These are phyloP conservation scores for Halictus rubicundus DNA, from an alignment of 1,140 invertebrate genomes.

Conservation along the genomic window DNA sequence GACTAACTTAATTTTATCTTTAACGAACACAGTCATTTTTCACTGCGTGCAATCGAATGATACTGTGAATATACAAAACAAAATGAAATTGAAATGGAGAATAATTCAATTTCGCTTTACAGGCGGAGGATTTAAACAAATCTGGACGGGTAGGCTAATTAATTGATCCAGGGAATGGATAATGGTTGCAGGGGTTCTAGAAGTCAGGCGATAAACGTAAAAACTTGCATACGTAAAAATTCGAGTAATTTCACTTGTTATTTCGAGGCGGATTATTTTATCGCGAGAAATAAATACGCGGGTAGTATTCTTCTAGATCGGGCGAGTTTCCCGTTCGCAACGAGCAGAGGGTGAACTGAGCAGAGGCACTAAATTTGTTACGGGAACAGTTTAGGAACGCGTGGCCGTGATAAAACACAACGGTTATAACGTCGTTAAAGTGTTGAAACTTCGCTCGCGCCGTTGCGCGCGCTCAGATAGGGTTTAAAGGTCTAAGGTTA, in stretches of 20 bases:
- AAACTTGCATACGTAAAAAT: too few species aligned
- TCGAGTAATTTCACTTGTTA: background rate
- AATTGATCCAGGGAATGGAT: too few species aligned
- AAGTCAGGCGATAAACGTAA: too few species aligned
- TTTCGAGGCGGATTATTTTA: background rate
- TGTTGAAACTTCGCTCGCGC: constrained; percentile 10
- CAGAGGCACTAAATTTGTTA: constrained; percentile 1
- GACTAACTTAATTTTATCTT: too few species aligned
- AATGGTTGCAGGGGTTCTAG: too few species aligned
- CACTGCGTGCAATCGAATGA: too few species aligned
- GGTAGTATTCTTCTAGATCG: background rate
- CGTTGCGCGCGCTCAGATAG: constrained; percentile 18
- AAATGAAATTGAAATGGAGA: too few species aligned
- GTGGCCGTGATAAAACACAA: constrained; percentile 6
- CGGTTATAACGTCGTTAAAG: constrained; percentile 21
- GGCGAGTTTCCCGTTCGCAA: background rate
- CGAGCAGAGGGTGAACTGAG: background rate
- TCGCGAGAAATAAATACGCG: background rate
- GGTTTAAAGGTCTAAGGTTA: constrained; percentile 22
- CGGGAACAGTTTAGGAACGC: background rate
- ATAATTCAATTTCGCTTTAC: too few species aligned
- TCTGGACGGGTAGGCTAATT: too few species aligned
- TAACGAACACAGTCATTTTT: too few species aligned
- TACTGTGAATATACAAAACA: too few species aligned
- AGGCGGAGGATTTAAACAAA: too few species aligned